Conservation (phyloP, 2,888 invertebrate species). For the Ochropleura plecta region DNA sequence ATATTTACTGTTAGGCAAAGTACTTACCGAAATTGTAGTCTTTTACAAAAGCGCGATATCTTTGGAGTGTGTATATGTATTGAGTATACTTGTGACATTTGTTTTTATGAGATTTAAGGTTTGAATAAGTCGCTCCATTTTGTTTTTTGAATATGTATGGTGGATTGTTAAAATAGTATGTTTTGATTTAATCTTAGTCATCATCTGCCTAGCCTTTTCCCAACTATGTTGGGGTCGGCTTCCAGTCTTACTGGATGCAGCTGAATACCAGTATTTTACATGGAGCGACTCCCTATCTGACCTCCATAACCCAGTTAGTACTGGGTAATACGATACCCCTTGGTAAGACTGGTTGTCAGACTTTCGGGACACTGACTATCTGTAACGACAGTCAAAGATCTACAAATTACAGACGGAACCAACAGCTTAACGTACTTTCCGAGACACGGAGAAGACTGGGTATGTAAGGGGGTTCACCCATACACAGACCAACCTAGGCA, state of each 20-base stretch:
- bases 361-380: not conserved
- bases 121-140: not conserved
- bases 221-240: not conserved
- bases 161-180: too few relatives aligned
- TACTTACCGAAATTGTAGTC: constrained; percentile 60
- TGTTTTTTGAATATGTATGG: not conserved
- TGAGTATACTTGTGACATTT: constrained; percentile 28
- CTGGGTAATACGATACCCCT: not conserved
- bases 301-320: not conserved
- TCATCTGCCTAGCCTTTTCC: not conserved
- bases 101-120: constrained; percentile 33
- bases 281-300: not conserved
- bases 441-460: too few relatives aligned
- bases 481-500: too few relatives aligned
- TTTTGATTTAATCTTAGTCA: too few relatives aligned
- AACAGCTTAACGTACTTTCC: not conserved
- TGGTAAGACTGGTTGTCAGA: not conserved
- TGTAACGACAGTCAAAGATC: not conserved
- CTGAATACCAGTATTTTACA: not conserved
- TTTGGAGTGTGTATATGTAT: constrained; percentile 30
- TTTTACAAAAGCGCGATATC: constrained; percentile 51
- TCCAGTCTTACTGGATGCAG: not conserved
- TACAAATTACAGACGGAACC: not conserved
- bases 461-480: too few relatives aligned
- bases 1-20: constrained; percentile 47